Percentiles rank a stretch among this genome's conserved stretches.
These are phyloP conservation scores for Otocyon megalotis DNA, from an alignment of 2,113 vertebrate genomes.

Conservation along the genomic window DNA sequence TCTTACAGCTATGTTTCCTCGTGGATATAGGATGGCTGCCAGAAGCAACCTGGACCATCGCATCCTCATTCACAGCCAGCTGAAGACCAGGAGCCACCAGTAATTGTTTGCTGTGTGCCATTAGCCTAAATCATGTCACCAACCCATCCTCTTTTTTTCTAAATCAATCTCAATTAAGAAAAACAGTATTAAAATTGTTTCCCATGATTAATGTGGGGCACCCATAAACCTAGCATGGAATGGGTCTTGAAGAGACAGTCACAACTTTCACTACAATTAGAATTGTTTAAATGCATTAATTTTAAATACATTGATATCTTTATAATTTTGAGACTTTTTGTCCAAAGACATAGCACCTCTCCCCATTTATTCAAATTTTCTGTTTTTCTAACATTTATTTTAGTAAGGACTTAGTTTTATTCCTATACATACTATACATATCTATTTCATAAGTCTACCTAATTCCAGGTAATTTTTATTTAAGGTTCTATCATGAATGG, in stretches of 20 bases:
- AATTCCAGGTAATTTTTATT: slow-evolving; percentile 42
- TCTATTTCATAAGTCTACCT: background rate
- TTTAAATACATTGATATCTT: background rate
- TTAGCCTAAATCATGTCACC: background rate
- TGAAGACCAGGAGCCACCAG: background rate
- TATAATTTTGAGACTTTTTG: slow-evolving; percentile 25
- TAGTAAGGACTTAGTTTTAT: background rate
- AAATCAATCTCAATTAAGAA: background rate
- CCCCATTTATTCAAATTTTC: slow-evolving; percentile 18
- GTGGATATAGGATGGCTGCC: background rate
- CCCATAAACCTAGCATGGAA: background rate
- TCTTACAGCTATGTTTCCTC: background rate
- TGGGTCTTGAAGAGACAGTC: background rate
- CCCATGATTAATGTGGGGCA: background rate
- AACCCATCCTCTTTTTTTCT: background rate
- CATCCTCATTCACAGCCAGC: background rate
- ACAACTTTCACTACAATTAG: background rate
- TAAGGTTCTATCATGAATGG: background rate
- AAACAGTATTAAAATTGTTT: background rate
- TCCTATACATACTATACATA: background rate
- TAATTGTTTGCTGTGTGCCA: background rate
- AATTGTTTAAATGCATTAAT: slow-evolving; percentile 1
- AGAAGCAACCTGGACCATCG: background rate
- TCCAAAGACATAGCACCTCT: background rate
- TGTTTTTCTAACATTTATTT: slow-evolving; percentile 36